phyloP scores from a whole-genome alignment of 2,888 invertebrate genomes.

The Sphaerolaimus hirsutus region DNA sequence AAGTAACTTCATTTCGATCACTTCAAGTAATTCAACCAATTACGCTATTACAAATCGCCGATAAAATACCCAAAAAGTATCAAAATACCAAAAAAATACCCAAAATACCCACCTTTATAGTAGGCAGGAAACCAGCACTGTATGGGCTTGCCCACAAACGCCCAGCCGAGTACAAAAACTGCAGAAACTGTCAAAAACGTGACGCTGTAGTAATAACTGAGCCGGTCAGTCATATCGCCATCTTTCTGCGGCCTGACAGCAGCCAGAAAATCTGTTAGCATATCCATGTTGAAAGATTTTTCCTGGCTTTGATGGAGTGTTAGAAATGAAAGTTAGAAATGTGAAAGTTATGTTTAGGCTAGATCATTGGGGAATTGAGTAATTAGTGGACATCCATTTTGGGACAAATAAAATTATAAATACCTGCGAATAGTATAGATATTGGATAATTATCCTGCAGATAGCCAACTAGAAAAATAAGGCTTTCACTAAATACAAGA shows the following conservation, averaged over 20 bases:
- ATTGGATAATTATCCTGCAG: too few relatives aligned
- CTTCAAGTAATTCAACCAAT: too few relatives aligned
- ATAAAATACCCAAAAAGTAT: neutral
- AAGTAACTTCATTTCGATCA: too few relatives aligned
- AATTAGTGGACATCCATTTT: too few relatives aligned
- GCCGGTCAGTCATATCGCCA: slow-evolving; percentile 27
- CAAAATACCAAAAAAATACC: neutral
- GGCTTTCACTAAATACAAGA: too few relatives aligned
- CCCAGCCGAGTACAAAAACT: slow-evolving; percentile 30
- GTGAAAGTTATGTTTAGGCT: too few relatives aligned
- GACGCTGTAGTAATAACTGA: slow-evolving; percentile 30
- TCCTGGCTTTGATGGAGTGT: neutral
- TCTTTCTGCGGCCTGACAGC: slow-evolving; percentile 16
- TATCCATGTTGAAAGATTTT: slow-evolving; percentile 1
- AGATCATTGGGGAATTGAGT: too few relatives aligned
- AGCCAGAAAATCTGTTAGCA: neutral
- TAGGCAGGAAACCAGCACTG: slow-evolving; percentile 34
- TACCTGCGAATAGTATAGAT: too few relatives aligned
- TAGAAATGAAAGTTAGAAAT: too few relatives aligned
- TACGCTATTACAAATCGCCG: neutral
- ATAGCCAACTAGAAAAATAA: too few relatives aligned
- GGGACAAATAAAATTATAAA: too few relatives aligned
- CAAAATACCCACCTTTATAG: slow-evolving; percentile 28
- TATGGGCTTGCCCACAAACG: slow-evolving; percentile 32
- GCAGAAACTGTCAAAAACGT: slow-evolving; percentile 30